Evolutionary conservation across 2,797 vertebrate genomes (phyloP).

Genomic region (Gastrophryne carolinensis): DNA sequence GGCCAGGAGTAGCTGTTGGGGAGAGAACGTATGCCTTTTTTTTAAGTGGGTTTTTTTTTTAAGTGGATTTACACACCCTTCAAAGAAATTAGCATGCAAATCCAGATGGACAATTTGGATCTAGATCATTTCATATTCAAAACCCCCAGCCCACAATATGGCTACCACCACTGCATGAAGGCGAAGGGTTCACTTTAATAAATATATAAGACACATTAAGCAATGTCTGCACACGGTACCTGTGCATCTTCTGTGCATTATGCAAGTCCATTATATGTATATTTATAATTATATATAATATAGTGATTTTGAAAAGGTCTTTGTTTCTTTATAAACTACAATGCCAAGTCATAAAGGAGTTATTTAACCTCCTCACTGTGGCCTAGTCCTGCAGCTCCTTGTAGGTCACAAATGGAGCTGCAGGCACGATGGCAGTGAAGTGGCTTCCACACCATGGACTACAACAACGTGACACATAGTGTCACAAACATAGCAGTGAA

Average conservation of each 20-base stretch:
- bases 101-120: no score
- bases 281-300: conserved; percentile 57
- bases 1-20: no score
- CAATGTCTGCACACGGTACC: conserved; percentile 71
- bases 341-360: conserved; percentile 85
- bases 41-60: no score
- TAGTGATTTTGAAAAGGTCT: conserved; percentile 75
- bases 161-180: not conserved
- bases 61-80: no score
- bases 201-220: conserved; percentile 66
- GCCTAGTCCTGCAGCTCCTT: conserved; percentile 16
- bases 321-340: conserved; percentile 83
- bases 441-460: conserved; percentile 77
- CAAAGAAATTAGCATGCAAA: no score
- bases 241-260: conserved; percentile 61
- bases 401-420: conserved; percentile 8
- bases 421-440: conserved; percentile 37
- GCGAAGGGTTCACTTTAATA: conserved; percentile 55
- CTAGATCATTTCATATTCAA: not conserved
- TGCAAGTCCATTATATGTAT: not conserved
- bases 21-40: no score
- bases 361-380: conserved; percentile 52
- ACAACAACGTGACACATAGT: conserved; percentile 96
- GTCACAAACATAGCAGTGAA: conserved; percentile 94
- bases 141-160: not conserved